Evolutionary conservation across 2,797 vertebrate genomes (phyloP).

Genomic region (Morus bassanus): DNA sequence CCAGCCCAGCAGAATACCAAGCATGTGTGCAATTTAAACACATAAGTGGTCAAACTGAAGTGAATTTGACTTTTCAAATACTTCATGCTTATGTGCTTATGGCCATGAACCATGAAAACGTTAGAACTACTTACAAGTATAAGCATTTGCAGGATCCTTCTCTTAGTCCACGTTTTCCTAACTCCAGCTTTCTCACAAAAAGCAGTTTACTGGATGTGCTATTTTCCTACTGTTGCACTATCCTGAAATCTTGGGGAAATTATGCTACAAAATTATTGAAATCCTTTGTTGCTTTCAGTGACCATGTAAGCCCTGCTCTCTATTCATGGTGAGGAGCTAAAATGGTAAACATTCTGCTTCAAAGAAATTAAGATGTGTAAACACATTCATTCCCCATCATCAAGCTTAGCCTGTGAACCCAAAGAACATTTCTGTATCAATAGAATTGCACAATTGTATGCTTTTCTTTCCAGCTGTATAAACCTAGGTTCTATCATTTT

Average conservation of each 20-base stretch:
- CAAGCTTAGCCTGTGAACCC: conserved; percentile 24
- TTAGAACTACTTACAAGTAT: not conserved
- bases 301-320: not conserved
- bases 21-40: not conserved
- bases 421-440: conserved; percentile 6
- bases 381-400: conserved; percentile 16
- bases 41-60: not conserved
- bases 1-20: not conserved
- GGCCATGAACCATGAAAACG: not conserved
- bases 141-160: not conserved
- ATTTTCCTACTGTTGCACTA: not conserved
- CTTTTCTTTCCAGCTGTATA: not conserved
- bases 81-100: not conserved
- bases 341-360: conserved; percentile 7
- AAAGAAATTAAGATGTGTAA: conserved; percentile 45
- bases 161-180: not conserved
- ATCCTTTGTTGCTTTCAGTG: conserved; percentile 30
- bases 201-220: not conserved
- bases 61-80: not conserved
- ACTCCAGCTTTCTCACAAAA: not conserved
- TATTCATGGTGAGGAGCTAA: conserved; percentile 1
- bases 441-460: not conserved
- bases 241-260: not conserved
- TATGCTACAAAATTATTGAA: not conserved
- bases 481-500: conserved; percentile 8